Conservation (phyloP, 2,113 vertebrate species). For the Tylochromis polylepis region DNA sequence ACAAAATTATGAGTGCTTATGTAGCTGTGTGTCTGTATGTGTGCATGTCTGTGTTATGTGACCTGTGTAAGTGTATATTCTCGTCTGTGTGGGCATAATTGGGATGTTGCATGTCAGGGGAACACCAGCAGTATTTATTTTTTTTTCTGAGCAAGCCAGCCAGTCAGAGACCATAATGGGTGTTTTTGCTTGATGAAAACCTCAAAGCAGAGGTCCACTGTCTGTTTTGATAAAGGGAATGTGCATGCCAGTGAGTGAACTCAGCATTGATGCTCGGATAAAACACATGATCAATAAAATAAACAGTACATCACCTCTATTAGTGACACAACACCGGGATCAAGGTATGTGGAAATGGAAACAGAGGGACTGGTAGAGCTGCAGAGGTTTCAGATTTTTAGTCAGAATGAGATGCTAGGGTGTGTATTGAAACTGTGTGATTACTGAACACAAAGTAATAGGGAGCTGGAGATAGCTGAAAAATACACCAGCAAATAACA, state of each 20-base stretch:
- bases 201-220: slow-evolving; percentile 66
- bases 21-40: slow-evolving; percentile 2
- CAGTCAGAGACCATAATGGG: slow-evolving; percentile 58
- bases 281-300: slow-evolving; percentile 73
- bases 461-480: slow-evolving; percentile 2
- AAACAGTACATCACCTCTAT: slow-evolving; percentile 73
- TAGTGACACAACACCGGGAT: slow-evolving; percentile 65
- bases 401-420: slow-evolving; percentile 41
- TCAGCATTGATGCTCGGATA: slow-evolving; percentile 66
- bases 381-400: slow-evolving; percentile 36
- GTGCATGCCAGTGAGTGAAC: slow-evolving; percentile 64
- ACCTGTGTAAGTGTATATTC: slow-evolving; percentile 49
- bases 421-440: slow-evolving; percentile 42
- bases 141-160: slow-evolving; percentile 11
- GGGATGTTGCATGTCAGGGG: slow-evolving; percentile 60
- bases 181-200: slow-evolving; percentile 69
- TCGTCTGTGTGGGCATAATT: slow-evolving; percentile 65
- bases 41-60: slow-evolving; percentile 33
- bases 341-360: slow-evolving; percentile 65
- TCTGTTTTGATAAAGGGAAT: slow-evolving; percentile 62
- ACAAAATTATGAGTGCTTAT: slow-evolving; percentile 39
- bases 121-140: slow-evolving; percentile 47
- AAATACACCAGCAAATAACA: slow-evolving; percentile 40
- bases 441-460: slow-evolving; percentile 52
- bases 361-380: slow-evolving; percentile 24